Base-by-base conservation (phyloP, 2,113 vertebrate species). In the Pedionomus torquatus region DNA sequence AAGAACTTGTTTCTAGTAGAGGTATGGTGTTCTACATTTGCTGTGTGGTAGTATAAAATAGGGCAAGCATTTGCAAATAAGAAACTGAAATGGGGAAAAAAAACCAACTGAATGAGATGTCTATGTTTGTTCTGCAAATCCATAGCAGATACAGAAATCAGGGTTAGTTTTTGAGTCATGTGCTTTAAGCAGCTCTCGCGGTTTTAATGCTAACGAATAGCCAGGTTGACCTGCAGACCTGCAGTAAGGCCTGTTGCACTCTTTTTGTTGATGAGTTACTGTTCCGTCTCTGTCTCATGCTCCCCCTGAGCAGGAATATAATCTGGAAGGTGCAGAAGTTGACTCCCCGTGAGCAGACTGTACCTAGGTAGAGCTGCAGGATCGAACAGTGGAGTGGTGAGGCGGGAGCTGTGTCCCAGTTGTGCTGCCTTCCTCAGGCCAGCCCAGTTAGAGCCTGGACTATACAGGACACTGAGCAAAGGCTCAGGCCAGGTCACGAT, bases 81-180 rank as follows among this genome's bases (percentile, higher is more conserved):
- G 64, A 68, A 68, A 44, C 14, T 20, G 65, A 79, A 30, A 24
- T 13, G 26, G 9, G 37, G 11, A 9, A 75, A 86, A 63, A 13
- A 24, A n/a, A n/a, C n/a, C n/a, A 17, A 2, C 28, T 28, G 30
- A 37, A 78, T 4, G 17, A 75, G 28, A 41, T 35, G 9, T 28
- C 33, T 71, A 0, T 57, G 19, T 57, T 13, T 63, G 24, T 88
- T 70, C 60, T 91, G 25, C 35, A 33, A 21, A 69, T 31, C 57
- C 26, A 31, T 18, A 80, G 64, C 76, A 95, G 55, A 30, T 17
- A 21, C 43, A 71, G 81, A n/a, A 21, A 23, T 35, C 8, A 4
- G 9, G 61, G 11, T 77, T 6, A 44, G 4, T 87, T 82, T 55
- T 75, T 37, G 39, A 39, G 23, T 43, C 23, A 0, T 0, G 1